These are phyloP conservation scores for Clarias pachynema DNA, from an alignment of 2,797 vertebrate species.

Conservation along the genomic window DNA sequence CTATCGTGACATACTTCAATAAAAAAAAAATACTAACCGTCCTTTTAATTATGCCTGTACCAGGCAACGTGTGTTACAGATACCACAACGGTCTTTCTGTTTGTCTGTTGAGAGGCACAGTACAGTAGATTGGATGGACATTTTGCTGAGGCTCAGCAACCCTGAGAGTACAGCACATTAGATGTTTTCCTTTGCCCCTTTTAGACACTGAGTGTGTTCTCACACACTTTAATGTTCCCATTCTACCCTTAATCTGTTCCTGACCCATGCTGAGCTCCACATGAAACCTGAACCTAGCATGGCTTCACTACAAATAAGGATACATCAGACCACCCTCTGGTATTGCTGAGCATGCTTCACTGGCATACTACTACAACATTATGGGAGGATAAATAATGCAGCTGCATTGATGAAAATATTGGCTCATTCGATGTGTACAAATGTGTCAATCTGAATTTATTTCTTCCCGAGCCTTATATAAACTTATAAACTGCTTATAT, in stretches of 20 bases:
- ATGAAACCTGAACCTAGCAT: conserved; percentile 69
- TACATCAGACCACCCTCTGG: conserved; percentile 68
- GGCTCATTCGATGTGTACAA: not conserved
- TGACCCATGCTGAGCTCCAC: conserved; percentile 70
- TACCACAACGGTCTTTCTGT: not conserved
- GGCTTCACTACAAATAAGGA: conserved; percentile 71
- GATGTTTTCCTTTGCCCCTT: conserved; percentile 17
- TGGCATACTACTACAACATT: conserved; percentile 5
- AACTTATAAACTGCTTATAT: conserved; percentile 22
- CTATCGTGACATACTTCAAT: too few relatives aligned
- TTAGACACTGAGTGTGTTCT: conserved; percentile 67
- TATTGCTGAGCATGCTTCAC: conserved; percentile 20
- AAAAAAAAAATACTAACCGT: too few relatives aligned
- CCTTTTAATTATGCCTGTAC: too few relatives aligned
- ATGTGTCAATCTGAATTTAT: conserved; percentile 24
- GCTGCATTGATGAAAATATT: conserved; percentile 25
- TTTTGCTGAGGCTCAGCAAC: not conserved
- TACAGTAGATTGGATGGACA: not conserved
- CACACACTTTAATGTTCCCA: conserved; percentile 63
- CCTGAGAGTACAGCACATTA: not conserved
- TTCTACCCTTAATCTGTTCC: conserved; percentile 67
- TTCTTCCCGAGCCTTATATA: not conserved
- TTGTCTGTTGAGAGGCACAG: not conserved
- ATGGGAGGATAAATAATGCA: not conserved
- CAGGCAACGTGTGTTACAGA: too few relatives aligned